Base-by-base conservation (phyloP, 2,797 vertebrate species). In the Mormyrops attenuatus region DNA sequence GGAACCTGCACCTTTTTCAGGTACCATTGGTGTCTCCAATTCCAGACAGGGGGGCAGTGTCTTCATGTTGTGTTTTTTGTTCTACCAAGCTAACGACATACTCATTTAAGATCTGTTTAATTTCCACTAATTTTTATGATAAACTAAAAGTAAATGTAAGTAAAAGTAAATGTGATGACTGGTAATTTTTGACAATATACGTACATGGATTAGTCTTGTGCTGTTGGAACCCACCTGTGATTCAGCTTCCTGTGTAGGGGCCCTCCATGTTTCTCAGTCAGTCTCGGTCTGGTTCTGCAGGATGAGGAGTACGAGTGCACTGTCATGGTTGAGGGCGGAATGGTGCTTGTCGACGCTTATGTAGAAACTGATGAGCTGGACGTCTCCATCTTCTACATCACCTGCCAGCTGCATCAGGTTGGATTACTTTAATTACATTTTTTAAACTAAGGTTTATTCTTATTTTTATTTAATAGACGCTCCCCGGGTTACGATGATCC, bases 301-400 rank as follows among this genome's bases (percentile, higher is more conserved):
- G 97, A 98, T 80, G 93, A 96, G 47, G 94, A 97, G 92, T 97
- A 97, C 1, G 97, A 98, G 90, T 99, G 98, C 92, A 97, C 98
- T 90, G 90, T 99, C 94, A 94, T 96, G 90, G 93, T 99, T 53
- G 98, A 99, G 91, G 96, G 96, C 22, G 94, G 89, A 1, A 95
- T 95, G 0, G 96, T 99, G 91, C 96, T 96, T 60, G 96, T 98
- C 88, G 95, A 97, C 0, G 97, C 98, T 60, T 93, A 91, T 1
- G 96, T 99, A 20, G 96, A 98, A 91, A 92, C 91, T n/a, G 96
- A 97, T 57, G 93, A 93, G 52, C 91, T 92, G 47, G 93, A 96
- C 1, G 94, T 93, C 0, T 95, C 96, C 0, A 90, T 94, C 90
- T 99, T 96, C 93, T 95, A 95, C 0, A 96, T 99, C 93, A 98